Conservation (phyloP, 2,797 vertebrate genomes). For the Heliangelus exortis region DNA sequence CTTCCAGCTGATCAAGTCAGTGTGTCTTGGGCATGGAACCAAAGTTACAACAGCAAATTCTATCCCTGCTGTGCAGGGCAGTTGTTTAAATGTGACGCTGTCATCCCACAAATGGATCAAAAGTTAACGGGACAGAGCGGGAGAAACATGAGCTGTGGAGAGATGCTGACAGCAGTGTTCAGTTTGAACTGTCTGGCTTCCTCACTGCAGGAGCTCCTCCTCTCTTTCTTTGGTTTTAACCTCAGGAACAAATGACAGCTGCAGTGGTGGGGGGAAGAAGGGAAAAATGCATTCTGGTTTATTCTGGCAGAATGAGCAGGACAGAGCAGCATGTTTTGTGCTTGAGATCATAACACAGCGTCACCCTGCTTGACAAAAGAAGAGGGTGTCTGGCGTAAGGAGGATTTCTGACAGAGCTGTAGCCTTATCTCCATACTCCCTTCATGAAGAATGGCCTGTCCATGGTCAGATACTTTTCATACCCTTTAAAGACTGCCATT, state of each 20-base stretch:
- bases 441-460: conserved; percentile 24
- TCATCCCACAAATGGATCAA: conserved; percentile 68
- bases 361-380: not conserved
- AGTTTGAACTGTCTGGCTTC: conserved; percentile 73
- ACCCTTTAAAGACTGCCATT: conserved; percentile 2
- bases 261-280: conserved; percentile 40
- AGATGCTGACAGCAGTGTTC: conserved; percentile 73
- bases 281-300: not conserved
- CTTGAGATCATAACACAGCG: not conserved
- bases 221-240: conserved; percentile 76
- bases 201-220: conserved; percentile 73
- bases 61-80: conserved; percentile 98
- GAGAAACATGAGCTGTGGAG: conserved; percentile 55
- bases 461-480: not conserved
- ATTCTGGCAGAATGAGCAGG: conserved; percentile 14
- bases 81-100: conserved; percentile 77
- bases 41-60: conserved; percentile 87
- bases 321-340: not conserved
- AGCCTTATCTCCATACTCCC: conserved; percentile 24
- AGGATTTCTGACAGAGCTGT: conserved; percentile 15
- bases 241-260: conserved; percentile 82
- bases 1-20: conserved; percentile 74
- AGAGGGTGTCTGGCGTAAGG: not conserved
- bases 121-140: conserved; percentile 68
- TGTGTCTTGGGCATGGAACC: conserved; percentile 86